Evolutionary conservation across 2,888 invertebrate species (phyloP).

Genomic region (Ethmia dodecea): DNA sequence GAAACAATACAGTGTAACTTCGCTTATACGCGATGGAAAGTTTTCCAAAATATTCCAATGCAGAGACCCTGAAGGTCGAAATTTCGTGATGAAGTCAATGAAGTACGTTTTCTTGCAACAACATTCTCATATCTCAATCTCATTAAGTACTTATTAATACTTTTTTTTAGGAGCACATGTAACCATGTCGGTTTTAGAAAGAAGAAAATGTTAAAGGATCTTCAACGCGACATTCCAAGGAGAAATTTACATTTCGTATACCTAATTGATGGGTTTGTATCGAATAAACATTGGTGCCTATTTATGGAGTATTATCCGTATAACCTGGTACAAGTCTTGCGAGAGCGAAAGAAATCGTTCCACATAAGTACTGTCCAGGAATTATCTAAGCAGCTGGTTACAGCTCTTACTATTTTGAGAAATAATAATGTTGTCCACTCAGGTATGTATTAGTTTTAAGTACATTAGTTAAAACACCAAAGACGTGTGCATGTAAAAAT

Average conservation of each 20-base stretch:
- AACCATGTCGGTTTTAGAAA: constrained; percentile 13
- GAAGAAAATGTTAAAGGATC: constrained; percentile 25
- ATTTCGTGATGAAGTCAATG: constrained; percentile 35
- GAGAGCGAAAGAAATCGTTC: constrained; percentile 24
- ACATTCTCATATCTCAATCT: not conserved
- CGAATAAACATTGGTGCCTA: constrained; percentile 30
- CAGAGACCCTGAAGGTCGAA: constrained; percentile 20
- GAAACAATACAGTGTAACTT: constrained; percentile 20
- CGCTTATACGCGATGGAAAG: constrained; percentile 30
- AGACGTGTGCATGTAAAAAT: too few relatives aligned
- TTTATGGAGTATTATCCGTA: constrained; percentile 47
- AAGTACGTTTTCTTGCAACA: constrained; percentile 27
- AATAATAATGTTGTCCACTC: constrained; percentile 42
- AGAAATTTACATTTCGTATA: constrained; percentile 27
- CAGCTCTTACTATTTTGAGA: constrained; percentile 39
- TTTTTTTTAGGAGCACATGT: constrained; percentile 15
- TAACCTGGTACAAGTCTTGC: constrained; percentile 33
- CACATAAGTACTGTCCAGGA: constrained; percentile 36
- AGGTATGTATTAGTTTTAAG: constrained; percentile 27
- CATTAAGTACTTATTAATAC: not conserved
- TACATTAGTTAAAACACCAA: not conserved
- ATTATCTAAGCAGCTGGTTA: constrained; percentile 40
- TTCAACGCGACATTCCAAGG: constrained; percentile 31
- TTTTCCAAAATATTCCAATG: constrained; percentile 40
- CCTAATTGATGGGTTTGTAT: constrained; percentile 27